Conservation (phyloP, 2,888 invertebrate genomes). For the Drosophila nr. medialis region DNA sequence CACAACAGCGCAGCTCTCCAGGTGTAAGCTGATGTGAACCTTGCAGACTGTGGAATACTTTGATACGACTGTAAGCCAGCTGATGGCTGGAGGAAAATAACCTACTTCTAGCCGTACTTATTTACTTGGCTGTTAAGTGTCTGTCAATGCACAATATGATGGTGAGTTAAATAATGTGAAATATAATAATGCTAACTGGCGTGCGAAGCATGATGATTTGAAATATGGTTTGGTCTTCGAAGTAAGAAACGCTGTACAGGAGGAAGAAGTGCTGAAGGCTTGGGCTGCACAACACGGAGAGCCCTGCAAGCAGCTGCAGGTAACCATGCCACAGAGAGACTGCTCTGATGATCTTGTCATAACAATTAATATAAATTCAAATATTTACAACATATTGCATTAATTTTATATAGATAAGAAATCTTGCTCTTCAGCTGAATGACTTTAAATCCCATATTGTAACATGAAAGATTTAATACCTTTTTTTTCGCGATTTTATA, state of each 20-base stretch:
- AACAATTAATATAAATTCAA: not conserved
- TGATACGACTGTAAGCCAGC: not conserved
- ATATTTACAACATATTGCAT: not conserved
- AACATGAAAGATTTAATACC: not conserved
- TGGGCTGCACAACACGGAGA: not conserved
- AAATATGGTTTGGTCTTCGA: slow-evolving; percentile 25
- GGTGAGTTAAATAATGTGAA: not conserved
- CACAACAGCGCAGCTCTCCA: not conserved
- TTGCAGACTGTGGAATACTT: not conserved
- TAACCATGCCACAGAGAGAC: not conserved
- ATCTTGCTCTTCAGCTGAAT: not conserved
- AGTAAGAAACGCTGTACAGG: slow-evolving; percentile 26
- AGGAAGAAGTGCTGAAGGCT: slow-evolving; percentile 3
- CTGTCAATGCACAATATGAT: not conserved
- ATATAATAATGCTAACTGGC: not conserved
- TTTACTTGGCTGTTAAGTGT: not conserved
- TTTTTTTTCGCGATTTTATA: not conserved
- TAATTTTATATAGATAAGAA: not conserved
- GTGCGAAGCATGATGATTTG: slow-evolving; percentile 3
- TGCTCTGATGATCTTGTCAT: not conserved
- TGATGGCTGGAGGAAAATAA: not conserved
- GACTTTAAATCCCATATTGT: not conserved
- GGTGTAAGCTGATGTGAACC: too few relatives aligned
- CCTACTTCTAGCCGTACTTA: not conserved
- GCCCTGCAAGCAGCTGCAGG: not conserved